Percentiles rank a stretch among this genome's conserved stretches.
These are phyloP conservation scores for Burhinus bistriatus DNA, from an alignment of 2,113 vertebrate genomes.

Conservation along the genomic window DNA sequence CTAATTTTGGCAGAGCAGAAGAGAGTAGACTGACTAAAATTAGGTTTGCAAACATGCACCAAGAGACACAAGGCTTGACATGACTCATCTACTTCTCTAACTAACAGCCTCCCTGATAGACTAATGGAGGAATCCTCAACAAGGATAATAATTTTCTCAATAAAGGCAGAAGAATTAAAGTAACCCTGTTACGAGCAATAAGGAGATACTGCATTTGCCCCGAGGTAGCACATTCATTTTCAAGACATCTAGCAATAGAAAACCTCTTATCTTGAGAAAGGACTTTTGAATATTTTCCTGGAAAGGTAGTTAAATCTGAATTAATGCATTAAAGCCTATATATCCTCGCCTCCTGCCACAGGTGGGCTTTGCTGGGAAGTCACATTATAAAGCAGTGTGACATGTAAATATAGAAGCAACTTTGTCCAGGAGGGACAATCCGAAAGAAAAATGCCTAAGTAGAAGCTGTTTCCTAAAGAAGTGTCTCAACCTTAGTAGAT, in stretches of 20 bases:
- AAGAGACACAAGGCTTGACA: slow-evolving; percentile 31
- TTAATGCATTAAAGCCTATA: not conserved
- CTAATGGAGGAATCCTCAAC: slow-evolving; percentile 12
- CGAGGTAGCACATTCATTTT: not conserved
- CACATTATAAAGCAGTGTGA: not conserved
- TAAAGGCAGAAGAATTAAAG: slow-evolving; percentile 37
- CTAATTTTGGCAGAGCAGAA: slow-evolving; percentile 40
- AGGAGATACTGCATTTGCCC: not conserved
- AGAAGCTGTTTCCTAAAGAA: not conserved
- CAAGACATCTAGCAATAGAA: slow-evolving; percentile 14
- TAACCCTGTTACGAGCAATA: not conserved
- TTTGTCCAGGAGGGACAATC: not conserved
- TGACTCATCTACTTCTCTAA: slow-evolving; percentile 45
- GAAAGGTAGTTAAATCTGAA: not conserved
- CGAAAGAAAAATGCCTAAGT: not conserved
- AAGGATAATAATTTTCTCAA: slow-evolving; percentile 26
- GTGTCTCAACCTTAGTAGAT: not conserved
- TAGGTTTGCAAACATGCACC: slow-evolving; percentile 52
- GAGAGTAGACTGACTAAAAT: slow-evolving; percentile 54
- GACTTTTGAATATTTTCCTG: slow-evolving; percentile 12
- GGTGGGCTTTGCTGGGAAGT: not conserved
- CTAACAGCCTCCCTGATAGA: not conserved
- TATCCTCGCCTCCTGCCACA: not conserved
- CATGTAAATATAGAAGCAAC: not conserved
- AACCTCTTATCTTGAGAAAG: not conserved